These are phyloP conservation scores for Ptilonorhynchus violaceus DNA, from an alignment of 2,113 vertebrate genomes.

Conservation along the genomic window DNA sequence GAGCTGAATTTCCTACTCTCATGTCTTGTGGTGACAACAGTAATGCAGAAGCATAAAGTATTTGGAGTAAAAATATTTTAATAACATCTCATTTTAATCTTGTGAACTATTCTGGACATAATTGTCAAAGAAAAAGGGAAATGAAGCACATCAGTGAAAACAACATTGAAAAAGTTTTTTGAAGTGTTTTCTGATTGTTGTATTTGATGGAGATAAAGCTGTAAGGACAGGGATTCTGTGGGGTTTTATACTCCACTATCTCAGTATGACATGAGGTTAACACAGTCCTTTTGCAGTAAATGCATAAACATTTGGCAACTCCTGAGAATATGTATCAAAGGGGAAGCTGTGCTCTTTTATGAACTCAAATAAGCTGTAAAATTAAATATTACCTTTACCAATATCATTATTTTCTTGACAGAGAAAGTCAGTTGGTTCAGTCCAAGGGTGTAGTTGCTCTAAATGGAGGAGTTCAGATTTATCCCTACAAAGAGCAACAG, in stretches of 20 bases:
- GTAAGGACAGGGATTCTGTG: background rate
- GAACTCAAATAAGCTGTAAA: background rate
- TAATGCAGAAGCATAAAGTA: slow-evolving; percentile 24
- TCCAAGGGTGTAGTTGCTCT: background rate
- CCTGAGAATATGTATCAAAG: background rate
- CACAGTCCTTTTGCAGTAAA: background rate
- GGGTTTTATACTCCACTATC: background rate
- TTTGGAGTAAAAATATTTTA: slow-evolving; percentile 16
- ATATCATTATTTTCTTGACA: background rate
- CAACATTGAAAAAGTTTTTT: background rate
- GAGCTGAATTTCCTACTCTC: background rate
- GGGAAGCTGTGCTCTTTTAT: background rate
- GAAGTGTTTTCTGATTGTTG: background rate
- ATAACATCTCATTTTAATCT: background rate
- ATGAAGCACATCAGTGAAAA: background rate
- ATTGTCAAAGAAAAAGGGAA: background rate
- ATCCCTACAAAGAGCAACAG: background rate
- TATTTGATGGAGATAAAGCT: background rate
- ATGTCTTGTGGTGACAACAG: background rate
- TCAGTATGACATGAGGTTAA: background rate
- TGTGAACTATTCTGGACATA: background rate
- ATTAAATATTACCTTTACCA: background rate
- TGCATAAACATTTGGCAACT: background rate
- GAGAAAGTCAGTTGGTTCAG: background rate
- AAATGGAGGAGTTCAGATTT: background rate